Conservation (phyloP, 2,797 vertebrate species). For the Onychomys torridus region DNA sequence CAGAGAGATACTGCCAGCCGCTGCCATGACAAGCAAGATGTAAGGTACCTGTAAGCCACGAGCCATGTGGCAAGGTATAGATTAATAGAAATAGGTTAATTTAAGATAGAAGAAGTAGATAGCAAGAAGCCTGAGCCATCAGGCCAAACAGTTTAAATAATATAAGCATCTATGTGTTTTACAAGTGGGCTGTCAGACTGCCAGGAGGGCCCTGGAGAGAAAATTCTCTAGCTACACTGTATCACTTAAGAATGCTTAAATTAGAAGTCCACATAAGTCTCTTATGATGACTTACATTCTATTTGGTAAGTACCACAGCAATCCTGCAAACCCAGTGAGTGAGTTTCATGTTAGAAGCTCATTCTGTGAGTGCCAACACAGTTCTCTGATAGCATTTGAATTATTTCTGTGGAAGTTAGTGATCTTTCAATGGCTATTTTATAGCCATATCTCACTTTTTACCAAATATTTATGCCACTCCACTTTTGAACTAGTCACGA, state of each 20-base stretch:
- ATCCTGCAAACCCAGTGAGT: not conserved
- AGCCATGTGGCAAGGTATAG: too few relatives aligned
- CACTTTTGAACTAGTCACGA: not conserved
- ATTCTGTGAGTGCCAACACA: not conserved
- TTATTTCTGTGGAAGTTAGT: slow-evolving; percentile 1
- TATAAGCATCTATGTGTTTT: too few relatives aligned
- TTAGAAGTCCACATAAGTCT: not conserved
- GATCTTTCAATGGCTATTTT: not conserved
- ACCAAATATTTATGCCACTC: not conserved
- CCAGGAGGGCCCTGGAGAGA: too few relatives aligned
- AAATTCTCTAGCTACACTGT: too few relatives aligned
- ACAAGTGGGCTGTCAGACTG: too few relatives aligned
- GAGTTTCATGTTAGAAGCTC: not conserved
- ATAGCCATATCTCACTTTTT: not conserved
- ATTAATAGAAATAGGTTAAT: too few relatives aligned
- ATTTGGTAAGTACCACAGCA: not conserved
- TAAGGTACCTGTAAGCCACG: too few relatives aligned
- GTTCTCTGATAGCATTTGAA: not conserved
- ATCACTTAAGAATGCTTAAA: not conserved
- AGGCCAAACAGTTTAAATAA: too few relatives aligned
- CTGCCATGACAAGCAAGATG: too few relatives aligned
- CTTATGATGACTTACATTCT: not conserved
- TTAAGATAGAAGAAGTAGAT: too few relatives aligned
- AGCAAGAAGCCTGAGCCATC: too few relatives aligned
- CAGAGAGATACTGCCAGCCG: too few relatives aligned